Evolutionary conservation across 2,113 vertebrate species (phyloP).

Genomic region (Mellivora capensis): DNA sequence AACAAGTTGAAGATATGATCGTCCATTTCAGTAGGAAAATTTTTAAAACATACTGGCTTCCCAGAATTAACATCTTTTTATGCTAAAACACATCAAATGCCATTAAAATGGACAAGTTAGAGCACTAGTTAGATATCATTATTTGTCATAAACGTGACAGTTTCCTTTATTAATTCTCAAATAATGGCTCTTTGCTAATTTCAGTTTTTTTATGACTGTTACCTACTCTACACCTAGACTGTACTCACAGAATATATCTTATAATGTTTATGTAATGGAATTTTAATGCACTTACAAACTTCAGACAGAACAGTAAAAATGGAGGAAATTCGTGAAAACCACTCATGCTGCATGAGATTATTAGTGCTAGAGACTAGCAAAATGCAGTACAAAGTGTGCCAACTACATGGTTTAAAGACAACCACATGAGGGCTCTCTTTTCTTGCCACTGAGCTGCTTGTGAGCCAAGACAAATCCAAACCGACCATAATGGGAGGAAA

Average conservation of each 20-base stretch:
- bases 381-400: fast-evolving
- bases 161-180: neutral
- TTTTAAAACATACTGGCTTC: neutral
- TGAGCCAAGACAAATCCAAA: neutral
- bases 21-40: neutral
- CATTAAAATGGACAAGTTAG: neutral
- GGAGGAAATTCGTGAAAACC: neutral
- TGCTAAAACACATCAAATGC: neutral
- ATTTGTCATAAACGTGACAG: neutral
- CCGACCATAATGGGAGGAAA: neutral
- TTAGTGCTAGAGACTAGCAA: neutral
- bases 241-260: neutral
- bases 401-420: neutral
- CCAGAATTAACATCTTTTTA: neutral
- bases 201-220: neutral
- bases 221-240: neutral
- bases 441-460: neutral
- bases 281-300: neutral
- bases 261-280: neutral
- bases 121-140: neutral
- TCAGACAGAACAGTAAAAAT: neutral
- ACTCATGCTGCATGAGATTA: neutral
- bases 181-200: neutral
- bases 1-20: neutral
- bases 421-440: slow-evolving; percentile 4